Percentiles rank a stretch among this genome's conserved stretches.
Evolutionary conservation across 2,797 vertebrate species (phyloP).

Genomic region (Paratrypauchen microcephalus): DNA sequence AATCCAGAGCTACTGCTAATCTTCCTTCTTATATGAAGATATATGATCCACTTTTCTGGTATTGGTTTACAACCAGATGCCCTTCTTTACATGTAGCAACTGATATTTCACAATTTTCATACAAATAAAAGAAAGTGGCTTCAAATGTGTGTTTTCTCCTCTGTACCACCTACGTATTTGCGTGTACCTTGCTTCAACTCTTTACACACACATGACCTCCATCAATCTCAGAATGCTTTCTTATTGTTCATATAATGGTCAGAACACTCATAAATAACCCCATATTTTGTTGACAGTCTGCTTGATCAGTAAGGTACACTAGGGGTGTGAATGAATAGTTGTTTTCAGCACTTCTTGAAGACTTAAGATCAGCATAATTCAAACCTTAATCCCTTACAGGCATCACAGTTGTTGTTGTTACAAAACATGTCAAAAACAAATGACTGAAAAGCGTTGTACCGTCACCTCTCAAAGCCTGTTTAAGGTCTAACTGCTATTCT

Average conservation of each 20-base stretch:
- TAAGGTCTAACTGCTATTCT: conserved; percentile 46
- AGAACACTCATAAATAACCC: neutral
- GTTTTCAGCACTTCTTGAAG: conserved; percentile 25
- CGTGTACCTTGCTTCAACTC: neutral
- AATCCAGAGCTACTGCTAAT: neutral
- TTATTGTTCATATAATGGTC: conserved; percentile 1
- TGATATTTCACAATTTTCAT: neutral
- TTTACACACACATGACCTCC: neutral
- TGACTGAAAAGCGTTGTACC: conserved; percentile 30
- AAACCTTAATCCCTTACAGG: conserved; percentile 22
- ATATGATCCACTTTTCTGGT: no score
- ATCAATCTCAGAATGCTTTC: neutral
- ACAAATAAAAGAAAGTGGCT: neutral
- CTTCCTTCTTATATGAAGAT: neutral
- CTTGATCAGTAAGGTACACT: neutral
- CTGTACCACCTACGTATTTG: neutral
- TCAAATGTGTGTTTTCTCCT: neutral
- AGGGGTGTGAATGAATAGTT: conserved; percentile 1
- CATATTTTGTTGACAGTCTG: neutral
- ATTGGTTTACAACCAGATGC: no score
- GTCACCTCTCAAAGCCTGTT: conserved; percentile 22
- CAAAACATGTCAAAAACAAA: conserved; percentile 29
- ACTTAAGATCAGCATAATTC: conserved; percentile 26
- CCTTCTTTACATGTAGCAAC: no score
- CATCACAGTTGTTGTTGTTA: conserved; percentile 36